phyloP scores from a whole-genome alignment of 2,888 invertebrate genomes.

The Chironomus riparius region DNA sequence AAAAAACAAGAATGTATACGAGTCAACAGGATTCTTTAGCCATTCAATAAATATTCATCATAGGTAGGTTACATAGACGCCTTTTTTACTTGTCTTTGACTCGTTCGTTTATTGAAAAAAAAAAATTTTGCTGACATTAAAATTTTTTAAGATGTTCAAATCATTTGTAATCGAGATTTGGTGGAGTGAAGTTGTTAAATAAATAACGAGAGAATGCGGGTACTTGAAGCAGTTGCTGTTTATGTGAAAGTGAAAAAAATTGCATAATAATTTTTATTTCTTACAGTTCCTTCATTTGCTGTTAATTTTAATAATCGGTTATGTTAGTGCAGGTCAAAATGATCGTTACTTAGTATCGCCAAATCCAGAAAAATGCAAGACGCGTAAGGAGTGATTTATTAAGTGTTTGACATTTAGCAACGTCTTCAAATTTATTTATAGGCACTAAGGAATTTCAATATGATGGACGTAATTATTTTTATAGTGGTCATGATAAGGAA shows the following conservation, averaged over 20 bases:
- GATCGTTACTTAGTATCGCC: not conserved
- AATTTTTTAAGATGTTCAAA: too few relatives aligned
- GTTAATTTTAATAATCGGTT: not conserved
- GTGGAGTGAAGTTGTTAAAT: too few relatives aligned
- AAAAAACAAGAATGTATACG: too few relatives aligned
- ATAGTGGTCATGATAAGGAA: slow-evolving; percentile 6
- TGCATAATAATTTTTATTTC: not conserved
- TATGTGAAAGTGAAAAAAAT: not conserved
- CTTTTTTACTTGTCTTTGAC: too few relatives aligned
- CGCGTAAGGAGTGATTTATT: not conserved
- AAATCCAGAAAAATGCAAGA: not conserved
- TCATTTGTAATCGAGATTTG: too few relatives aligned
- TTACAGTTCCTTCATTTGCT: not conserved
- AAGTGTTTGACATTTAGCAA: not conserved
- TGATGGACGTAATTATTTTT: not conserved
- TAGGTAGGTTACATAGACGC: too few relatives aligned
- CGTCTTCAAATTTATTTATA: not conserved
- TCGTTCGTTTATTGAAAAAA: too few relatives aligned
- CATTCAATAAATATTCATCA: too few relatives aligned
- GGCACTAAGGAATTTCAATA: not conserved
- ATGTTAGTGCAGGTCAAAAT: not conserved
- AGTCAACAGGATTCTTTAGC: too few relatives aligned
- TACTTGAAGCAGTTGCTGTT: too few relatives aligned
- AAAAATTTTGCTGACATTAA: too few relatives aligned
- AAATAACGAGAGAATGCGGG: too few relatives aligned